Conservation (phyloP, 2,888 invertebrate genomes). For the Phrixothrix hirtus region DNA sequence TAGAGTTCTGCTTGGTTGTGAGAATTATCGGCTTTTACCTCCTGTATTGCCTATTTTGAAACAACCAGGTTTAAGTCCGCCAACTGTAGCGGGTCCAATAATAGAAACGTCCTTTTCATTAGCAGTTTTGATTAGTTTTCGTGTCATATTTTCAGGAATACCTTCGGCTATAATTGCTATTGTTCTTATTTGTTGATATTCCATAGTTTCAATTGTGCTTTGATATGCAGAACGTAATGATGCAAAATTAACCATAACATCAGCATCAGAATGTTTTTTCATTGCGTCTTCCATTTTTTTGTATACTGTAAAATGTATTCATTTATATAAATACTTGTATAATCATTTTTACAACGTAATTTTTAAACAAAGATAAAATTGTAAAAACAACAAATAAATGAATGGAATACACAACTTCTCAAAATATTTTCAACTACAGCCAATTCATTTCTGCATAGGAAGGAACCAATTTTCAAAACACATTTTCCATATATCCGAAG, state of each 20-base stretch:
- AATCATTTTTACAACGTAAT: no score
- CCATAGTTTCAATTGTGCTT: constrained; percentile 91
- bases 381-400: no score
- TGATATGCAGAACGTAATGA: constrained; percentile 97
- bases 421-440: no score
- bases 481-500: no score
- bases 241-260: constrained; percentile 96
- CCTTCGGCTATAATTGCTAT: constrained; percentile 99
- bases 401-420: no score
- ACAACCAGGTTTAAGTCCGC: constrained; percentile 97
- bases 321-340: no score
- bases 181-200: constrained; percentile 91
- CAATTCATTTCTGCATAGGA: no score
- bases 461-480: no score
- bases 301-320: constrained; percentile 68
- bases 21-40: no score
- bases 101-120: constrained; percentile 67
- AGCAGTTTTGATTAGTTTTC: constrained; percentile 86
- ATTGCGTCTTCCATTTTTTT: constrained; percentile 97
- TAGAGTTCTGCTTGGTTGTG: no score
- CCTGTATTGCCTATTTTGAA: constrained; percentile 99
- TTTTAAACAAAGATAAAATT: no score
- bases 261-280: constrained; percentile 91
- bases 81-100: constrained; percentile 87
- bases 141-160: constrained; percentile 97